A percentile compares a stretch with the other conserved stretches of the same genome.
phyloP scores from a whole-genome alignment of 2,113 vertebrate genomes.

The Clarias macrocephalus region DNA sequence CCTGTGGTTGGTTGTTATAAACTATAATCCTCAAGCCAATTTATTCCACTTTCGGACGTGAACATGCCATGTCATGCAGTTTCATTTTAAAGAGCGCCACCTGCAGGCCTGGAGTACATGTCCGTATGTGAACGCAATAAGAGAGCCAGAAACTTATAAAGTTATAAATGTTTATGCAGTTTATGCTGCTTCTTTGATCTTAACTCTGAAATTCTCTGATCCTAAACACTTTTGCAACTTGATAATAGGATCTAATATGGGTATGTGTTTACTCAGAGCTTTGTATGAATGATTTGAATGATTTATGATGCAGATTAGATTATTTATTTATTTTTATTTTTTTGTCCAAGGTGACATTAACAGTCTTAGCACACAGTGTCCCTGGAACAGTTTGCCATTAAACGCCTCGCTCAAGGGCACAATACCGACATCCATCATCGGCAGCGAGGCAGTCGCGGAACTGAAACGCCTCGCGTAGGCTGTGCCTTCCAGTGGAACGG shows the following conservation, averaged over 20 bases:
- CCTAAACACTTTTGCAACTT: background rate
- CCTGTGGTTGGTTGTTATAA: background rate
- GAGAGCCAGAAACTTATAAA: background rate
- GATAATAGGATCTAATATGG: background rate
- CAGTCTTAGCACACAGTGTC: background rate
- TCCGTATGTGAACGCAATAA: background rate
- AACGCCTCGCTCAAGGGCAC: background rate
- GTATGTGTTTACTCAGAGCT: background rate
- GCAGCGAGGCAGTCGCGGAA: background rate
- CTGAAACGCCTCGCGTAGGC: background rate
- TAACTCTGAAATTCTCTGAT: background rate
- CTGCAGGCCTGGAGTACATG: background rate
- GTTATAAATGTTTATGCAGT: too few species aligned
- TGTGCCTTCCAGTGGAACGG: background rate
- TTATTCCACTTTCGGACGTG: background rate
- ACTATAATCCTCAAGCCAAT: background rate
- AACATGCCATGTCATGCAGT: background rate
- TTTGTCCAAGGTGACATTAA: background rate
- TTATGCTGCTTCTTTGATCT: constrained; percentile 41
- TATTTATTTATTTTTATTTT: too few species aligned
- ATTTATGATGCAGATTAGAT: background rate
- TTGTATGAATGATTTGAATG: background rate
- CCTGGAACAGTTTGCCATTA: constrained; percentile 9
- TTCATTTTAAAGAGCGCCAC: background rate
- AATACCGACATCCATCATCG: constrained; percentile 5